Base-by-base conservation (phyloP, 2,113 vertebrate genomes). In the Nycticorax nycticorax region DNA sequence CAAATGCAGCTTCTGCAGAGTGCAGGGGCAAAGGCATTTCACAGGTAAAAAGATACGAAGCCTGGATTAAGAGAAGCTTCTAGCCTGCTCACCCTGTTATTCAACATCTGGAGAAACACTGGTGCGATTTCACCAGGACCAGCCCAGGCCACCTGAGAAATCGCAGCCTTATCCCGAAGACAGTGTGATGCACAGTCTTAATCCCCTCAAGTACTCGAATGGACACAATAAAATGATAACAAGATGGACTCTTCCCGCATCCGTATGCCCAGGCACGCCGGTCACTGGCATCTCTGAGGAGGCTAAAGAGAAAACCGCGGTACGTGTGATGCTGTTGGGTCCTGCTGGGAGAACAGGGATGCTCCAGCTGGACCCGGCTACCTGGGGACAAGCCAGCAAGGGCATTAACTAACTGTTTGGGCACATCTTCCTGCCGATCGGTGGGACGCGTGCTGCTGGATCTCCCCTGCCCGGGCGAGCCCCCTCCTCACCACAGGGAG, bases 271-370 rank as follows among this genome's bases (percentile, higher is more conserved):
- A 4, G 75, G 21, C 63, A 81, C 3, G 1, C 6, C 1, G 3
- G 45, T 8, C 60, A 63, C 7, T 0, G 4, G 26, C 73, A 7
- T 8, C 55, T 57, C 47, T 3, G 1, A 20, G 26, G n/a, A 45
- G 45, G 30, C 26, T 37, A 12, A 68, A 69, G 47, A 67, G 63
- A 28, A 67, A 83, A 24, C 50, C 1, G 3, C 3, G 8, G 35
- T 14, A 12, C 0, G 1, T 69, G 76, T 1, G 2, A 3, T 8
- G n/a, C 59, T 3, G 0, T 5, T 3, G 14, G 64, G 73, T 32
- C 45, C 75, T 1, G 21, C 56, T 35, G 47, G 0, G 2, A 62
- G 33, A 47, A 39, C 2, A 0, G 37, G 47, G 66, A 55, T 83
- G 75, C 55, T 86, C 67, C 79, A 75, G 71, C 55, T 47, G 48